These are phyloP conservation scores for Carterocephalus palaemon DNA, from an alignment of 2,888 invertebrate genomes.

Conservation along the genomic window DNA sequence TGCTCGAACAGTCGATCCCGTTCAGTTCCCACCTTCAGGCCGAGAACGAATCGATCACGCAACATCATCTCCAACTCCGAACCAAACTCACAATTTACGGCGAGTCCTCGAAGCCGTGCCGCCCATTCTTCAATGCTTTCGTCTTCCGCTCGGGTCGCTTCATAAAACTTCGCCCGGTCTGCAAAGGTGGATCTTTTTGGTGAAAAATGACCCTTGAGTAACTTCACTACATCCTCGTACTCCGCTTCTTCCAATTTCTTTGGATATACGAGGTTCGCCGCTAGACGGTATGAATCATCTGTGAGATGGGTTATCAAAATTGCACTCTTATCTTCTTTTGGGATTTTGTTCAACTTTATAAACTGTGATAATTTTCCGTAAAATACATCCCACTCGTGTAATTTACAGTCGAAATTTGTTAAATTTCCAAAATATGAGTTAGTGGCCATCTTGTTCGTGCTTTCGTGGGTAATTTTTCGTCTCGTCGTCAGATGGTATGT, in stretches of 20 bases:
- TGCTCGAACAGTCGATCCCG: slow-evolving; percentile 26
- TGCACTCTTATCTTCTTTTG: slow-evolving; percentile 10
- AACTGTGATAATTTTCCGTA: slow-evolving; percentile 5
- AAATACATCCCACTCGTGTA: not conserved
- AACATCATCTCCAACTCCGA: slow-evolving; percentile 19
- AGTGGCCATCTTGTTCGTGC: too few relatives aligned
- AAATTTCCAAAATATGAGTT: too few relatives aligned
- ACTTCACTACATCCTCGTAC: slow-evolving; percentile 9
- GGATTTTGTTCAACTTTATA: slow-evolving; percentile 16
- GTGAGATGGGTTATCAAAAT: slow-evolving; percentile 27
- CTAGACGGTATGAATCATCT: slow-evolving; percentile 29
- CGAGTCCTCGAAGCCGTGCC: slow-evolving; percentile 29
- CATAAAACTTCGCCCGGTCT: slow-evolving; percentile 32
- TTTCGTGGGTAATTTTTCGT: too few relatives aligned
- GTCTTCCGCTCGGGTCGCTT: slow-evolving; percentile 20
- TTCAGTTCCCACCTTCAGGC: slow-evolving; percentile 25
- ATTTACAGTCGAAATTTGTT: not conserved
- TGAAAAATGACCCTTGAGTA: slow-evolving; percentile 28
- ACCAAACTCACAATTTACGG: slow-evolving; percentile 28
- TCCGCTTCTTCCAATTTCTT: slow-evolving; percentile 11
- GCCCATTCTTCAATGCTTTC: slow-evolving; percentile 31
- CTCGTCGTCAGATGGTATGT: too few relatives aligned
- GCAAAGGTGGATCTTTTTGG: slow-evolving; percentile 29
- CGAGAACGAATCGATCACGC: slow-evolving; percentile 28
- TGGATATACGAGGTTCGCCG: slow-evolving; percentile 25